Conservation (phyloP, 2,888 invertebrate genomes). For the Eilema sororculum region DNA sequence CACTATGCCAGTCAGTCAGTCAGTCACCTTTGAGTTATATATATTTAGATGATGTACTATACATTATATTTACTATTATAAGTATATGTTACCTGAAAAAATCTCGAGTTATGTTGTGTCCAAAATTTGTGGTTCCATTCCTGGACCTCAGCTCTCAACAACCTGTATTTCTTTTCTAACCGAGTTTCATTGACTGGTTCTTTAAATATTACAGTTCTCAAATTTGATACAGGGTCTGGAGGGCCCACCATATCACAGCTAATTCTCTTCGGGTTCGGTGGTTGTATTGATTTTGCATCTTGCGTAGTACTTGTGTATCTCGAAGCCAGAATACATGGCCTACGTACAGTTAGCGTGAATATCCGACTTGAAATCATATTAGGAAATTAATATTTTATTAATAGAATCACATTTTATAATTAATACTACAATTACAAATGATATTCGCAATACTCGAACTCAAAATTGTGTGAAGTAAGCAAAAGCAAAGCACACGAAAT, state of each 20-base stretch:
- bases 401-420: slow-evolving; percentile 30
- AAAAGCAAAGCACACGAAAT: neutral
- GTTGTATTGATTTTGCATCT: slow-evolving; percentile 69
- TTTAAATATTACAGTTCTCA: slow-evolving; percentile 90
- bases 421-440: slow-evolving; percentile 15
- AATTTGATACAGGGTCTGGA: slow-evolving; percentile 92
- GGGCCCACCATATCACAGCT: slow-evolving; percentile 91
- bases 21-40: too few species aligned
- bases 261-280: slow-evolving; percentile 76
- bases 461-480: neutral
- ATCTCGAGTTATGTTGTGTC: slow-evolving; percentile 92
- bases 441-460: neutral
- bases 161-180: slow-evolving; percentile 89
- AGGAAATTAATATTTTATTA: slow-evolving; percentile 6
- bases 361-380: slow-evolving; percentile 48
- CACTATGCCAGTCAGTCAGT: too few species aligned
- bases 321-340: slow-evolving; percentile 41
- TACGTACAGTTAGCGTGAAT: slow-evolving; percentile 40
- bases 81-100: slow-evolving; percentile 84
- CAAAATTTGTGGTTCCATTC: slow-evolving; percentile 95
- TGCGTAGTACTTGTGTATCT: slow-evolving; percentile 62
- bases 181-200: slow-evolving; percentile 89
- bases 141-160: slow-evolving; percentile 90
- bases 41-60: too few species aligned
- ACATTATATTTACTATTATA: neutral